Conservation (phyloP, 30 jellyfish, hydroid and myxozoan genomes). For the Catostylus mosaicus region DNA sequence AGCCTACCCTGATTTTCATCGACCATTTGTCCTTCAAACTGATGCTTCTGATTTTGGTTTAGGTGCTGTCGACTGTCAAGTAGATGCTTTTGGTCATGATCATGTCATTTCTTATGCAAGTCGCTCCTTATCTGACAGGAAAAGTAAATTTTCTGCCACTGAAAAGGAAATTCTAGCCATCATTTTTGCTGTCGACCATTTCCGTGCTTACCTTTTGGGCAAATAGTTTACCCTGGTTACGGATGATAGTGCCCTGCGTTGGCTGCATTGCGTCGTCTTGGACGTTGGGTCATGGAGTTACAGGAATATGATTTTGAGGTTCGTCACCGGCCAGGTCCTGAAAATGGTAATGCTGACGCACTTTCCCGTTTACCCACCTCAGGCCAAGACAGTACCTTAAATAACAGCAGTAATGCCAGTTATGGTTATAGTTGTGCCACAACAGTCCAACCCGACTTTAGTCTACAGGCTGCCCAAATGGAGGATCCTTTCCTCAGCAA, state of each 20-base stretch:
- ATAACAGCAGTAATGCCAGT: background rate
- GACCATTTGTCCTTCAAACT: constrained; percentile 40
- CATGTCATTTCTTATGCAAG: constrained; percentile 59
- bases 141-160: constrained; percentile 37
- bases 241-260: constrained; percentile 55
- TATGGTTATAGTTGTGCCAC: constrained; percentile 27
- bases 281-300: constrained; percentile 41
- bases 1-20: constrained; percentile 30
- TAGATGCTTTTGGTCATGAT: constrained; percentile 18
- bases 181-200: constrained; percentile 33
- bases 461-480: constrained; percentile 30
- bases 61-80: constrained; percentile 41
- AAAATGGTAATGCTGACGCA: constrained; percentile 45
- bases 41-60: constrained; percentile 51
- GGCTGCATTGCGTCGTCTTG: constrained; percentile 57
- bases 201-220: constrained; percentile 36
- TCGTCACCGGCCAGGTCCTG: constrained; percentile 38
- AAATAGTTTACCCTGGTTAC: constrained; percentile 30
- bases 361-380: constrained; percentile 21
- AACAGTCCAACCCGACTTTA: constrained; percentile 17
- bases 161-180: constrained; percentile 59
- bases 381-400: background rate
- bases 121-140: constrained; percentile 26
- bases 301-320: no score
- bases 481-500: constrained; percentile 26